Base-by-base conservation (phyloP, 1,140 invertebrate species). In the Oncopodura yosiiana region DNA sequence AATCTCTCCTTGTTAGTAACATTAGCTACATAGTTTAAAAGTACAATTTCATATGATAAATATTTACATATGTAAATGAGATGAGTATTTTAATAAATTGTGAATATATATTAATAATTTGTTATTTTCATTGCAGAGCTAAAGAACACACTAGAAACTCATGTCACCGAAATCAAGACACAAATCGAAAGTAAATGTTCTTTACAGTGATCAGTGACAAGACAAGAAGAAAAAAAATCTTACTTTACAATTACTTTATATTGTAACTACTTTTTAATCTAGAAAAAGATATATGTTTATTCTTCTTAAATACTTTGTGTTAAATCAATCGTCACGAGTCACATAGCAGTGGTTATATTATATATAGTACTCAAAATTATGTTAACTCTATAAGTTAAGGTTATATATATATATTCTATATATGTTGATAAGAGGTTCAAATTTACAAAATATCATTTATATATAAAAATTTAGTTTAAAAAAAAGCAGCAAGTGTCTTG, bases 131-230 rank as follows among this genome's bases (percentile, higher is more conserved):
- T 85, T 83, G 65, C 82, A 93, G 88, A 90, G 77, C 73, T 93
- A 77, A 92, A 91, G 79, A 91, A 92, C 75, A 84, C 87, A 71
- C 83, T 93, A 79, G 87, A 92, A 76, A 87, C 86, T 69, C 87
- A 91, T 80, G 87, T 92, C 72, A 92, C 84, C 75, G 88, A 92
- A 78, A 77, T 92, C 71, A 92, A 91, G 77, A 81, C 86, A 68
- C 86, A 90, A 76, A 86, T 93, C 71, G 89, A 92, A 79, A 88
- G 84, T 76, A 90, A 87, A 77, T 93, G 87, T 77, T 84, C 81
- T 69, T 81, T 88, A 75, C 87, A 90, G 84, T 89, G 58, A 64
- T 60, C 39, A 26, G 3, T 32, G 5, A 8, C 38, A 11, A 12
- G 38, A n/a, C n/a, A n/a, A n/a, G n/a, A n/a, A n/a, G n/a, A n/a